Base-by-base conservation (phyloP, 2,113 vertebrate genomes). In the Ictalurus punctatus region DNA sequence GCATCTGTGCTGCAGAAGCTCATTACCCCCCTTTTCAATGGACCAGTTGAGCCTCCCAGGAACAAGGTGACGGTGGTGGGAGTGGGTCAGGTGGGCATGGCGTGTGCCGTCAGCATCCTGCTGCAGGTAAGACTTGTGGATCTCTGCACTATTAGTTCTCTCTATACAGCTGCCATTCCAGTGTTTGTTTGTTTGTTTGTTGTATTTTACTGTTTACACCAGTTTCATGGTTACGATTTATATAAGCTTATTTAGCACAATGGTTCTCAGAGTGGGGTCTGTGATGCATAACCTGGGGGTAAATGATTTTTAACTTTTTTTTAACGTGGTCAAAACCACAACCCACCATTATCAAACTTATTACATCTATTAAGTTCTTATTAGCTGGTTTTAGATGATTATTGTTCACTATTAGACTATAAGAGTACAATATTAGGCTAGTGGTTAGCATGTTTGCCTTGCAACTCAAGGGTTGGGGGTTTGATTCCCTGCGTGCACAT, bases 41-140 rank as follows among this genome's bases (percentile, higher is more conserved):
- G 63, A 5, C 83, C 95, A 0, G 0, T 90, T 0, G 78, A 93
- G 0, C 37, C 88, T 1, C 97, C 98, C 2, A 97, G 94, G 93
- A 99, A 96, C 94, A 99, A 99, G 94, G 96, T 99, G 91, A 97
- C 98, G 0, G 90, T 99, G 6, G 98, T 99, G 84, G 98, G 98
- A 0, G 98, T 98, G 19, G 98, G 98, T 17, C 97, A 97, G 94
- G 98, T 99, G 19, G 98, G 98, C 63, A 99, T 99, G 98, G 98
- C 98, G 0, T 95, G 96, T 93, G 98, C 98, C 2, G 90, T 99
- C 94, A 99, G 98, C 93, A 93, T 99, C 94, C 95, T 99, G 73
- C 95, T 94, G 87, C 97, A 95, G 97, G 95, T 96, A 93, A 95
- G 95, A 90, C 37, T 58, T 8, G 10, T n/a, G 23, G 58, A 80